phyloP scores from a whole-genome alignment of 2,888 invertebrate genomes.

The Tenthredo amoena region DNA sequence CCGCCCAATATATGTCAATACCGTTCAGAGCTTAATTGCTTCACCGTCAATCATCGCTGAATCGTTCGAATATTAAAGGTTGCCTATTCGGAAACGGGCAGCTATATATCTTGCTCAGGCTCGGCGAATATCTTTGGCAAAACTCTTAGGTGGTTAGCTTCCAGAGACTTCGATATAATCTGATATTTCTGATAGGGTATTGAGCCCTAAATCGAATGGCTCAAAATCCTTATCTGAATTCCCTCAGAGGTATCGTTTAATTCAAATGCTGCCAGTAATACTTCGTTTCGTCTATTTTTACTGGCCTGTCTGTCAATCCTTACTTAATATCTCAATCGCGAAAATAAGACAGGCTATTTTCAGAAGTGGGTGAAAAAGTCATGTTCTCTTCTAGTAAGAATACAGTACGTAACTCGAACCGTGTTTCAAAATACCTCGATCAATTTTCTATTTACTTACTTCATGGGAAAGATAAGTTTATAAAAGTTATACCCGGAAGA shows the following conservation, averaged over 20 bases:
- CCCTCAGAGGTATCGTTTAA: background rate
- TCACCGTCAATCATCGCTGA: slow-evolving; percentile 6
- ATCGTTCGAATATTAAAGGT: slow-evolving; percentile 11
- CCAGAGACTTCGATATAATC: background rate
- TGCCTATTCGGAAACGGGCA: background rate
- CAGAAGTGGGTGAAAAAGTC: background rate
- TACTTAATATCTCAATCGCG: background rate
- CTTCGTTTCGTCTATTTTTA: background rate
- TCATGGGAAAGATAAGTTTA: background rate
- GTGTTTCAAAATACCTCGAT: background rate
- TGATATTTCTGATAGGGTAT: slow-evolving; percentile 13
- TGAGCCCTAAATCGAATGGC: background rate
- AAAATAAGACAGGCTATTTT: background rate
- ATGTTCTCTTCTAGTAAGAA: background rate
- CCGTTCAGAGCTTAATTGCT: background rate
- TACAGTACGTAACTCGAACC: too few relatives aligned
- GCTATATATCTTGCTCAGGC: background rate
- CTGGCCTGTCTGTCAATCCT: background rate
- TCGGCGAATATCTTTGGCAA: background rate
- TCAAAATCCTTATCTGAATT: background rate
- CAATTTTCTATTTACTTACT: background rate
- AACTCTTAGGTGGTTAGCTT: background rate
- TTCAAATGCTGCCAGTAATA: background rate
- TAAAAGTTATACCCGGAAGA: background rate
- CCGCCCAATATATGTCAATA: background rate